These are phyloP conservation scores for Chaenodraco wilsoni DNA, from an alignment of 2,797 vertebrate genomes.

Conservation along the genomic window DNA sequence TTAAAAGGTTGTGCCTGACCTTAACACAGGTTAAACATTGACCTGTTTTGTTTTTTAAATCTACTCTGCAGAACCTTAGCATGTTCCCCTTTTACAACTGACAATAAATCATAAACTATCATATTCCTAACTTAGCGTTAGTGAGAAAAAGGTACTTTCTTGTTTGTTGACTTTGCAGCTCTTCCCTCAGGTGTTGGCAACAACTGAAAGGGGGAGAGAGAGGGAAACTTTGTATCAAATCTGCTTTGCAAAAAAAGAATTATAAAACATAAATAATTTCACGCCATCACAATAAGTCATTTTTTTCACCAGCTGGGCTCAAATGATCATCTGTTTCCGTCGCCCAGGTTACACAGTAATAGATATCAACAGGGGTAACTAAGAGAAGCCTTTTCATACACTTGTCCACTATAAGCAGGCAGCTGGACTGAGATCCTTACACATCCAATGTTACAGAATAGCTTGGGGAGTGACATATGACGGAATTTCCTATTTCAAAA, in stretches of 20 bases:
- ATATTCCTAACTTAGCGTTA: conserved; percentile 21
- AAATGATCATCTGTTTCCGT: conserved; percentile 15
- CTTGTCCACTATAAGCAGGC: conserved; percentile 13
- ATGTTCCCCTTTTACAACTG: conserved; percentile 32
- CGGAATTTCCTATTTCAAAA: too few relatives aligned
- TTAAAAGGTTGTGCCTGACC: conserved; percentile 24
- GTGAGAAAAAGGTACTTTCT: not conserved
- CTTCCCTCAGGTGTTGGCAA: conserved; percentile 1
- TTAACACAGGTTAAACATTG: conserved; percentile 43
- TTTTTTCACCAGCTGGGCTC: conserved; percentile 17
- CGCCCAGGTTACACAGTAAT: conserved; percentile 26
- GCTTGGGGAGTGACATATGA: not conserved
- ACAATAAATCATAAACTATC: conserved; percentile 40
- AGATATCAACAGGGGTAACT: conserved; percentile 16
- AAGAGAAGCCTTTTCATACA: conserved; percentile 13
- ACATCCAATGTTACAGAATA: conserved; percentile 13
- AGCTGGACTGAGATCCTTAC: conserved; percentile 17
- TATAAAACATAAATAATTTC: conserved; percentile 1
- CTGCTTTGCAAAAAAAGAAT: not conserved
- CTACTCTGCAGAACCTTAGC: not conserved
- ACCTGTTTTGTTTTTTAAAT: conserved; percentile 17
- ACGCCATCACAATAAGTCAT: not conserved
- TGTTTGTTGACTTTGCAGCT: not conserved
- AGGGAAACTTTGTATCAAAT: not conserved
- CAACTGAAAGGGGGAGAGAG: conserved; percentile 1